Percentiles rank a stretch among this genome's conserved stretches.
phyloP scores from a whole-genome alignment of 2,888 invertebrate species.

The Nowickia ferox region DNA sequence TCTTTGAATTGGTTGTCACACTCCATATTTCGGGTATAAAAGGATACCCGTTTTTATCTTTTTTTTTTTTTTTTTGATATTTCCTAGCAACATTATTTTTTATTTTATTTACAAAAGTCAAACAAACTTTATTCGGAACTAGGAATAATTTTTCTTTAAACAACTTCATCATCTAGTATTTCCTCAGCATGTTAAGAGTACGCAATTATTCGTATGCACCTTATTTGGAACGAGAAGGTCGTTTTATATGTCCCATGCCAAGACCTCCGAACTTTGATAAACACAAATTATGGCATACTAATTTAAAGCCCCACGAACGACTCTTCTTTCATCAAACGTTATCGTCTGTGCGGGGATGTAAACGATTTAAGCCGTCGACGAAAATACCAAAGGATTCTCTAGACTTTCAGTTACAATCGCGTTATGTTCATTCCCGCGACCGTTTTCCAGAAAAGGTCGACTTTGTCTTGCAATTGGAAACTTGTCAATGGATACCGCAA shows the following conservation, averaged over 20 bases:
- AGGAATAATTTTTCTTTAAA: neutral
- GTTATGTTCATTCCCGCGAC: slow-evolving; percentile 88
- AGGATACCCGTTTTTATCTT: too few relatives aligned
- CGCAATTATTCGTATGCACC: slow-evolving; percentile 82
- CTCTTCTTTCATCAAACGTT: slow-evolving; percentile 85
- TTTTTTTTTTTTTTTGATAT: neutral
- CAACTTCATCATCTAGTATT: neutral
- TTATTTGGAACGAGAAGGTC: slow-evolving; percentile 83
- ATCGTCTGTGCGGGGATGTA: slow-evolving; percentile 84
- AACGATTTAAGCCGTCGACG: slow-evolving; percentile 80
- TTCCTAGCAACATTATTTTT: slow-evolving; percentile 47
- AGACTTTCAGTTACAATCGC: slow-evolving; percentile 87
- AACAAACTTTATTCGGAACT: slow-evolving; percentile 31
- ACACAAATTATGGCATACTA: slow-evolving; percentile 78
- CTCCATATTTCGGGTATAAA: too few relatives aligned
- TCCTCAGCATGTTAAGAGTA: slow-evolving; percentile 72
- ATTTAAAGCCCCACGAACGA: slow-evolving; percentile 83
- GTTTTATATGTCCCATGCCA: slow-evolving; percentile 81
- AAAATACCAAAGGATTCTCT: slow-evolving; percentile 86
- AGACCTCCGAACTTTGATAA: slow-evolving; percentile 74
- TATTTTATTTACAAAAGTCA: slow-evolving; percentile 46
- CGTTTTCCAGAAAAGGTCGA: slow-evolving; percentile 87
- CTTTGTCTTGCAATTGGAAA: slow-evolving; percentile 87
- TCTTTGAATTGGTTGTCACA: too few relatives aligned
- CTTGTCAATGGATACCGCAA: slow-evolving; percentile 80